Evolutionary conservation across 2,888 invertebrate genomes (phyloP), one percentile per base, ranked within the genome.

Genomic region (Deroplatys truncata): DNA sequence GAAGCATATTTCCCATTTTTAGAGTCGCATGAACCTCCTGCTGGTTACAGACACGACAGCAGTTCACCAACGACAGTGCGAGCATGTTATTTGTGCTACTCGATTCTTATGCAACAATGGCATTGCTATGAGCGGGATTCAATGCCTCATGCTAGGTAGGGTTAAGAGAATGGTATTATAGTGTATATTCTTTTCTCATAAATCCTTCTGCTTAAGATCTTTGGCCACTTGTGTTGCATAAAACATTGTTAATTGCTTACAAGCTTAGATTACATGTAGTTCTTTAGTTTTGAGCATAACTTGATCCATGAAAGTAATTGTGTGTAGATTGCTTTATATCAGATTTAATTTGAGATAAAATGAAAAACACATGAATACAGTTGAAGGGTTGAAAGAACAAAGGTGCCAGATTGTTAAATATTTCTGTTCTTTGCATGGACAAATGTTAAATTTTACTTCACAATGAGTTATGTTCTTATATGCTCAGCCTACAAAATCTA

Each of bases 1-100:
- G 97, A 97, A 93, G 96, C 98, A 16, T 98, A 97, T 93, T 98
- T 98, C 94, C 98, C 98, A 87, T 98, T 98, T 94, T 94, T 98
- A 92, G 98, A 98, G 92, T 96, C 97, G 28, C 98, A 98, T 94
- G 97, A 98, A 91, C 96, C 98, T 25, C 98, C 98, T 0, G 94
- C 95, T 89, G 97, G 97, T n/a, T 97, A 97, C 92, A 91, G 91
- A 86, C 91, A 91, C 35, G 86, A 90, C 9, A 86, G 89, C 28
- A 88, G 85, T 85, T 89, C 91, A n/a, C 91, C 91, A 84, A 91
- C 92, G 31, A 90, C 90, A 28, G 90, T 92, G 49, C 91, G 92
- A 88, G 96, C 97, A 90, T 98, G 98, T 94, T 96, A 96, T 93
- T 95, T 98, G 56, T 98, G 98, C 94, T 97, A 97, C 94, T 96